Conservation (phyloP, 1,140 invertebrate species). For the Microplitis demolitor region DNA sequence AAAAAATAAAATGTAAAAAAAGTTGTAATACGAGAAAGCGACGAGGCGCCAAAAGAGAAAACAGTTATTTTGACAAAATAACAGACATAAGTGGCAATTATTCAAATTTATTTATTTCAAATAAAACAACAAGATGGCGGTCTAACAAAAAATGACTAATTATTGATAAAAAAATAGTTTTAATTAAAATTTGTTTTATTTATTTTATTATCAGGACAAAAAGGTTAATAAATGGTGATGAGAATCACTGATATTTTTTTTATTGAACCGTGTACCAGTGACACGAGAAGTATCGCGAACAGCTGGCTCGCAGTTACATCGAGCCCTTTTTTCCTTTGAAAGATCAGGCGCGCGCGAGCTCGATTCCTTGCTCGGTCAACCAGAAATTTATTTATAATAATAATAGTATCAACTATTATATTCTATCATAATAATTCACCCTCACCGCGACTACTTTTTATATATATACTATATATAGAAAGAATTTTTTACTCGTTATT, state of each 20-base stretch:
- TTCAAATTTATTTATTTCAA: too few species aligned
- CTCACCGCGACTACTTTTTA: neutral
- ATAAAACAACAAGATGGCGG: too few species aligned
- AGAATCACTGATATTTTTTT: conserved; percentile 8
- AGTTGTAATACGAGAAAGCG: neutral
- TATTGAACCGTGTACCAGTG: conserved; percentile 16
- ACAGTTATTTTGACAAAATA: conserved; percentile 10
- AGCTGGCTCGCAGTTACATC: conserved; percentile 19
- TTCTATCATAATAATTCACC: neutral
- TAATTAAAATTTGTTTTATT: neutral
- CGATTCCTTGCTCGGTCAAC: conserved; percentile 4
- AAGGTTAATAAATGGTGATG: neutral
- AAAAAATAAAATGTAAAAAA: neutral
- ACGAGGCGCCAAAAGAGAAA: conserved; percentile 14
- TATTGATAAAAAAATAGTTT: neutral
- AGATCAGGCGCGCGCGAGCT: conserved; percentile 18
- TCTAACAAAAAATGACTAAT: too few species aligned
- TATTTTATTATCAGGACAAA: too few species aligned
- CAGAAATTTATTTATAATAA: neutral
- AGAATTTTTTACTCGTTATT: too few species aligned
- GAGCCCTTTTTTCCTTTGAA: conserved; percentile 17
- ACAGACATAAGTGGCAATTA: too few species aligned
- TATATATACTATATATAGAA: neutral
- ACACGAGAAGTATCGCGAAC: conserved; percentile 20
- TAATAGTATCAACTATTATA: neutral